These are phyloP conservation scores for Hesperophylax magnus DNA, from an alignment of 1,140 invertebrate species.

Conservation along the genomic window DNA sequence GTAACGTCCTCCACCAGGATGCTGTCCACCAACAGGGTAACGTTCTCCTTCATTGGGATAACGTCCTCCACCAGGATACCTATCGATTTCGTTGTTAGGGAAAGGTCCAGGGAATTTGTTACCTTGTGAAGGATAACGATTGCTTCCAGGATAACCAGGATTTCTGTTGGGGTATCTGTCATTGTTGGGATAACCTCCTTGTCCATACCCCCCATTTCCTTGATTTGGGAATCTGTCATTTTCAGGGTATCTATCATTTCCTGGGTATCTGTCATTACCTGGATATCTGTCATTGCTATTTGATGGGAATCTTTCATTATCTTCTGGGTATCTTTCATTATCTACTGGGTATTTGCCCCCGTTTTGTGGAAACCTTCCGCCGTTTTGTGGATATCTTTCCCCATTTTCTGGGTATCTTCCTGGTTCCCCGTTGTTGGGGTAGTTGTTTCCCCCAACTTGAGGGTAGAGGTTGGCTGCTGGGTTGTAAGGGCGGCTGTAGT, in stretches of 20 bases:
- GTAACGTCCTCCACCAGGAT: conserved; percentile 27
- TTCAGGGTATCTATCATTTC: background rate
- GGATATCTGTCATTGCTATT: conserved; percentile 27
- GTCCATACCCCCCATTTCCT: background rate
- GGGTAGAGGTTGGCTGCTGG: conserved; percentile 49
- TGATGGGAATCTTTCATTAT: conserved; percentile 31
- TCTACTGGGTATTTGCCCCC: conserved; percentile 4
- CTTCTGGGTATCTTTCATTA: background rate
- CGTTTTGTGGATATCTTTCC: conserved; percentile 32
- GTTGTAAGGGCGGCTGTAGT: conserved; percentile 45
- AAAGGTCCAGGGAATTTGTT: conserved; percentile 31
- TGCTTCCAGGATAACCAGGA: background rate
- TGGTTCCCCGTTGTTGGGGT: conserved; percentile 7
- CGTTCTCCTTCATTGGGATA: conserved; percentile 9
- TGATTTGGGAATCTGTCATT: conserved; percentile 21
- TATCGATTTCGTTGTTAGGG: conserved; percentile 17
- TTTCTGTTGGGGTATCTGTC: conserved; percentile 2
- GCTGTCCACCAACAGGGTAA: conserved; percentile 16
- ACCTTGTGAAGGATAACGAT: background rate
- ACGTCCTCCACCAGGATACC: background rate
- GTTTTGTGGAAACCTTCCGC: conserved; percentile 27
- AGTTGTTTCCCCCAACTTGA: conserved; percentile 18
- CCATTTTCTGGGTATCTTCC: conserved; percentile 37
- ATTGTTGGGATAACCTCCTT: conserved; percentile 18
- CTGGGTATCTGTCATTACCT: conserved; percentile 23